Base-by-base conservation (phyloP, 92 coral and sea anemone genomes). In the Parazoanthus swiftii region DNA sequence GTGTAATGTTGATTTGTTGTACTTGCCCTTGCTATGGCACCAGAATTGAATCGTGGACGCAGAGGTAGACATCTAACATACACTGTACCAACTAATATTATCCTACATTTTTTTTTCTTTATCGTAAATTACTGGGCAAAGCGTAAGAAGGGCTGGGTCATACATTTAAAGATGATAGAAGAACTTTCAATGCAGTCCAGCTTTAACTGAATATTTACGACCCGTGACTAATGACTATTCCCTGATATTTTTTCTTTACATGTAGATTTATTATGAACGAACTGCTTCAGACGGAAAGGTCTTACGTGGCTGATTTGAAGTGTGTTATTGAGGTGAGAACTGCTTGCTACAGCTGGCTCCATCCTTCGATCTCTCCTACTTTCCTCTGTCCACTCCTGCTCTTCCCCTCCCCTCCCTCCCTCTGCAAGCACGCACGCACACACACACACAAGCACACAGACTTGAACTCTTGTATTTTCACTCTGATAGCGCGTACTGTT, bases 181-280 rank as follows among this genome's bases (percentile, higher is more conserved):
- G 21, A 18, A 63, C 70, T 20, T 63, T 3, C 70, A 20, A 6
- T 63, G 4, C 66, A 18, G 38, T 18, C 58, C 4, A 48, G 29
- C 43, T 75, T 75, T 75, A 20, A 36, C 20, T 54, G 59, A 54
- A 54, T 14, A 54, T 14, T 51, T 14, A 54, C 59, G 16, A 54
- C 59, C 11, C 7, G 66, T 58, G 23, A 58, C 3, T 14, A 58
- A 58, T 18, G 80, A 3, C 23, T 6, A 16, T 2, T 44, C 48
- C 26, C 16, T 77, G 23, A 44, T 38, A 73, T 73, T 43, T 73
- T 77, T 77, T 44, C 50, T 42, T 63, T 63, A 63, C 26, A 26
- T 80, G 51, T 36, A 97, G 99, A 85, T 97, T 97, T 88, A 97
- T 97, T 74, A 92, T 97, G 98, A 97, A 97, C 86, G 99, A 97